phyloP scores from a whole-genome alignment of 2,888 invertebrate genomes.

The Myathropa florea region DNA sequence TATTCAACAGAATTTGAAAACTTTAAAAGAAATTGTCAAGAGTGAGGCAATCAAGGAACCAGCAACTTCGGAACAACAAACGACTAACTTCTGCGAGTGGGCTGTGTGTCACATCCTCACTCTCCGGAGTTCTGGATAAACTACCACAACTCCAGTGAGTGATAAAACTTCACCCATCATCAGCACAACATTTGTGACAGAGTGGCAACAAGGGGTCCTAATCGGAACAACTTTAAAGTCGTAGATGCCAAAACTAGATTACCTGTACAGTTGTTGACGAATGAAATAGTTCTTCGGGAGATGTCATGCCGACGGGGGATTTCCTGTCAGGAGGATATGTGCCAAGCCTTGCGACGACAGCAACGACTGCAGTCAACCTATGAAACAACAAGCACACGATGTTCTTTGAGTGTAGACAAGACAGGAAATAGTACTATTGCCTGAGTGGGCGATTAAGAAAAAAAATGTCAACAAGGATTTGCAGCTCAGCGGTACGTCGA shows the following conservation, averaged over 20 bases:
- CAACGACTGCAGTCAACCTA: slow-evolving; percentile 32
- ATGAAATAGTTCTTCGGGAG: slow-evolving; percentile 13
- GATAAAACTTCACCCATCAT: slow-evolving; percentile 43
- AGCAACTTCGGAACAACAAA: slow-evolving; percentile 37
- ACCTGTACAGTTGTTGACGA: slow-evolving; percentile 29
- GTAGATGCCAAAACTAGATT: slow-evolving; percentile 57
- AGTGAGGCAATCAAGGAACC: slow-evolving; percentile 26
- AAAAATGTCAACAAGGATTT: background rate
- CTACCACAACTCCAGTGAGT: background rate
- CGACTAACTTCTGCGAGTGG: slow-evolving; percentile 40
- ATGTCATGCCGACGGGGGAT: background rate
- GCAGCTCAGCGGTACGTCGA: background rate
- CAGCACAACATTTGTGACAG: slow-evolving; percentile 31
- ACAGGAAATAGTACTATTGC: slow-evolving; percentile 20
- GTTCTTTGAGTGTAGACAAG: slow-evolving; percentile 1
- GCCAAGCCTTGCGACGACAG: background rate
- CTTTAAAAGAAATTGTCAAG: slow-evolving; percentile 40
- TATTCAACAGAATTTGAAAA: slow-evolving; percentile 41
- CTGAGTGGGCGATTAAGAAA: slow-evolving; percentile 19
- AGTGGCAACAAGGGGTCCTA: background rate
- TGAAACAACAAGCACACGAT: background rate
- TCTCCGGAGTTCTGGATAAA: too few species aligned
- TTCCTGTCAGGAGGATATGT: background rate
- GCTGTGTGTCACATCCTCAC: background rate
- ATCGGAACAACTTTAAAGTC: background rate